phyloP scores from a whole-genome alignment of 1,140 invertebrate species.

The Ooceraea biroi region DNA sequence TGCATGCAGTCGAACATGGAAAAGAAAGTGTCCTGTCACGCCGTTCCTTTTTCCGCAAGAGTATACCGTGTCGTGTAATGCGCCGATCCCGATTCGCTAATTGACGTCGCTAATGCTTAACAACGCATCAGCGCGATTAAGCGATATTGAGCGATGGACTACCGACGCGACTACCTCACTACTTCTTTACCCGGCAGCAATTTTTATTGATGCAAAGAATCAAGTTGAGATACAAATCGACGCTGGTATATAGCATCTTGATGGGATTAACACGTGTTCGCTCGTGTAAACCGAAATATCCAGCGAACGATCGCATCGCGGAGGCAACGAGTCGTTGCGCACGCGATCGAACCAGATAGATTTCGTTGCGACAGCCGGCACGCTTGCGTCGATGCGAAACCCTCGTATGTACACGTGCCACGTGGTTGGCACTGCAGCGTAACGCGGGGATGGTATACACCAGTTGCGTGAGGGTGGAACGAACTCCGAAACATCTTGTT shows the following conservation, averaged over 20 bases:
- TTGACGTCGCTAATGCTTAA: conserved; percentile 8
- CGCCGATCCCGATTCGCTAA: too few species aligned
- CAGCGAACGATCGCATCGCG: neutral
- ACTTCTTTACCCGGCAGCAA: too few species aligned
- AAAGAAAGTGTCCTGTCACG: conserved; percentile 51
- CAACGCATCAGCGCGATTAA: too few species aligned
- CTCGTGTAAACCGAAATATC: neutral
- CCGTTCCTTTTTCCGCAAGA: conserved; percentile 41
- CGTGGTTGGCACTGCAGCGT: conserved; percentile 26
- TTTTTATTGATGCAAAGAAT: too few species aligned
- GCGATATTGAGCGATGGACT: too few species aligned
- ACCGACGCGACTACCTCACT: too few species aligned
- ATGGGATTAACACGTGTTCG: neutral
- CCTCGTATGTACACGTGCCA: conserved; percentile 47
- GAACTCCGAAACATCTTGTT: conserved; percentile 24
- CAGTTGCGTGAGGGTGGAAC: neutral
- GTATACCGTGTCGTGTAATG: neutral
- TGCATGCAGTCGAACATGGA: conserved; percentile 32
- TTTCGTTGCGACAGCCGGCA: conserved; percentile 27
- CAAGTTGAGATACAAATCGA: too few species aligned
- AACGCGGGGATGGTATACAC: neutral
- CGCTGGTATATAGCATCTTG: neutral
- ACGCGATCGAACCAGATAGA: conserved; percentile 25
- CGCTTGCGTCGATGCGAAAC: conserved; percentile 42
- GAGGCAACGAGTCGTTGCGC: conserved; percentile 5